Base-by-base conservation (phyloP, 2,888 invertebrate genomes). In the Ellobium chinense region DNA sequence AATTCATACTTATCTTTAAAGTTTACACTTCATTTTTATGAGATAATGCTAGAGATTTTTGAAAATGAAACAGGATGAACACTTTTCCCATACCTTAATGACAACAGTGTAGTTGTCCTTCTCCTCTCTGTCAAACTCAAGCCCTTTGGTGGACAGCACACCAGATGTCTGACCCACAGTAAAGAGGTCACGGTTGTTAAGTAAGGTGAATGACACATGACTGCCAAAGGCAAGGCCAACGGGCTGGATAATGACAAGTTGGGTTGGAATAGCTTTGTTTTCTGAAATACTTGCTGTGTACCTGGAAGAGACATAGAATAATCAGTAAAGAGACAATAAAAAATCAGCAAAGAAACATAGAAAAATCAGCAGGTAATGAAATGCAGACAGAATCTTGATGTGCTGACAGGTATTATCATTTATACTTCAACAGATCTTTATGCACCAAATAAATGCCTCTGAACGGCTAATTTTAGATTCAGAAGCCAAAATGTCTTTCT, bases 161-260 rank as follows among this genome's bases (percentile, higher is more conserved):
- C 99, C 99, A 14, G 98, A 98, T 27, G 98, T 98, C 27, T 94
- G 92, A 1, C 97, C 97, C 88, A 99, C 96, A 88, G 95, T 95
- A 92, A 99, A 99, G 93, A 96, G 95, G 76, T 95, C 95, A 0
- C 95, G 95, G 0, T 97, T 97, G 94, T 98, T 98, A 54, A 98
- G 94, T 82, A 98, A 96, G 76, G 94, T 94, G 93, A 97, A 98
- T 87, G 96, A 95, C 14, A 98, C 94, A 92, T 98, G 97, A 91
- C 98, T 97, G 92, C 97, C 96, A 82, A 98, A 94, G 77, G 95
- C 95, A 82, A 89, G 81, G 9, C 98, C 98, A 37, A 97, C 94
- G n/a, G 98, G 97, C 93, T 96, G 96, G 0, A 98, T 96, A 9
- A 98, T 96, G 77, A 96, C 95, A 5, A 98, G 95, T 0, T 96